Base-by-base conservation (phyloP, 1,140 invertebrate species). In the Nasonia vitripennis region DNA sequence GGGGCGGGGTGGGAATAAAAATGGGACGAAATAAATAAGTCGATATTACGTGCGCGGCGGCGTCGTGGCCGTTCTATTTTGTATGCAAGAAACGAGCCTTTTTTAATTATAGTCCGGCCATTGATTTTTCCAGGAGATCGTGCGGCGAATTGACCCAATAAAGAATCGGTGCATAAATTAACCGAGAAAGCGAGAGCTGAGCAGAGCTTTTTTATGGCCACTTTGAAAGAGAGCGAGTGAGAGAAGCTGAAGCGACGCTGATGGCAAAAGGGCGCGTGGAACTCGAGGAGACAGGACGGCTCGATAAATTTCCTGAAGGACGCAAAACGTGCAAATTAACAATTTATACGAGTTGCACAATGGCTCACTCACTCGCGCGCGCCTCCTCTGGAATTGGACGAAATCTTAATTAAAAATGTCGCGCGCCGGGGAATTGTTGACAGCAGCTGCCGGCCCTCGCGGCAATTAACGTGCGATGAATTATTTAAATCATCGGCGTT, bases 151-250 rank as follows among this genome's bases (percentile, higher is more conserved):
- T 80, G 77, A 85, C 78, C 83, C 78, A 85, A 80, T 85, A 85
- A 85, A 80, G 77, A 79, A 85, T 85, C 78, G 78, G 78, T 85
- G 83, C 83, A 85, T 80, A 85, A 85, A 79, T 85, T 85, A 85
- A 74, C 83, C 51, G 81, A 48, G 73, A 73, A 23, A 55, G 37
- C 62, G 51, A 78, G 77, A 27, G 48, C 27, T 27, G 27, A 31
- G 51, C 5, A 3, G 34, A 41, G 81, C 73, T 77, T 77, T 75
- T 83, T 83, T 83, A 83, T 68, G 81, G 55, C 27, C 73, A 83
- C 81, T 83, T 77, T 77, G 81, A 75, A 45, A 75, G 31, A 41
- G 23, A 51, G n/a, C 51, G 80, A 41, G 41, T 55, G 71, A 31
- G 37, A 75, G 34, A 62, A 31, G 17, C 23, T 23, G 51, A 37